These are phyloP conservation scores for Myanophis thanlyinensis DNA, from an alignment of 2,113 vertebrate genomes.

Conservation along the genomic window DNA sequence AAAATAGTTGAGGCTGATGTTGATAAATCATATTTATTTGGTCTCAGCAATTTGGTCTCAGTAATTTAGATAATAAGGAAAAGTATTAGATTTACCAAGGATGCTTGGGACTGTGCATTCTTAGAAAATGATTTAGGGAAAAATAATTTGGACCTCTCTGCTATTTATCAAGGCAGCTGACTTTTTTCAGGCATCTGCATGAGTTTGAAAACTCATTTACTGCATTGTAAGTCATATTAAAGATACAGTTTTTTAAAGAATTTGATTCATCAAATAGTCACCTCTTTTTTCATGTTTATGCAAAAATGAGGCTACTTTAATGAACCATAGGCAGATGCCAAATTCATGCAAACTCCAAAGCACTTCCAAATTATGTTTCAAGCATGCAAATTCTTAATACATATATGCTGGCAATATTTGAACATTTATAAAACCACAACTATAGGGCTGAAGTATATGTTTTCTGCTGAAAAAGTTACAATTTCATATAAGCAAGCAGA, in stretches of 20 bases:
- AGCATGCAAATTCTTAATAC: neutral
- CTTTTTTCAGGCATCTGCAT: neutral
- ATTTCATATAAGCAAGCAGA: neutral
- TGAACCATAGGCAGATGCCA: neutral
- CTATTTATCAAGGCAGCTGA: neutral
- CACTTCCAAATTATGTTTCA: neutral
- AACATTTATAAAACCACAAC: neutral
- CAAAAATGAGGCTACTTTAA: neutral
- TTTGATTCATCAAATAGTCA: neutral
- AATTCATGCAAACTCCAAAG: neutral
- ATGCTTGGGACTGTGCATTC: neutral
- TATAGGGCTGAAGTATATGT: neutral
- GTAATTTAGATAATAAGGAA: neutral
- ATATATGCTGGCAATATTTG: neutral
- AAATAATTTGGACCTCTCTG: neutral
- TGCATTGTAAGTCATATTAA: neutral
- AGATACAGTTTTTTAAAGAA: neutral
- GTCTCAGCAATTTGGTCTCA: neutral
- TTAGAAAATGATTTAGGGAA: neutral
- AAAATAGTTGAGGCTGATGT: neutral
- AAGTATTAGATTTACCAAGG: neutral
- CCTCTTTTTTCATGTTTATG: neutral
- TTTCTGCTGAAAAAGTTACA: neutral
- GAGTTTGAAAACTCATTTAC: neutral
- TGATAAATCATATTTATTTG: neutral